Conservation (phyloP, 2,797 vertebrate genomes). For the Vireo griseus region DNA sequence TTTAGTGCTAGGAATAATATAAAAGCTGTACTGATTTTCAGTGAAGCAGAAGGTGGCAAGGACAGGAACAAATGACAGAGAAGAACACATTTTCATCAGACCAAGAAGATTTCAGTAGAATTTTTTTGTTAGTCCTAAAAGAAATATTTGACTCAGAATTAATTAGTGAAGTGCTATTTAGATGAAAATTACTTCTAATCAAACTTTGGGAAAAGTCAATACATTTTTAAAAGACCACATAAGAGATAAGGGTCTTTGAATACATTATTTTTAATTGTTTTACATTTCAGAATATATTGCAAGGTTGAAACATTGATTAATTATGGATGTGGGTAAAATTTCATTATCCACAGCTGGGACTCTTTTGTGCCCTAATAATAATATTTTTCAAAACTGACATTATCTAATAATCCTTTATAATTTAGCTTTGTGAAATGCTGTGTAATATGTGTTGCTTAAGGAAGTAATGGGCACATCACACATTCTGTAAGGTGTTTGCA, state of each 20-base stretch:
- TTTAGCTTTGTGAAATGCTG: background rate
- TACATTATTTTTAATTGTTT: conserved; percentile 51
- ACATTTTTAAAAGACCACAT: conserved; percentile 14
- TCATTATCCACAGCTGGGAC: background rate
- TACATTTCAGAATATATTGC: background rate
- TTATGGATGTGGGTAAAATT: conserved; percentile 12
- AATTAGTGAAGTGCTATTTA: background rate
- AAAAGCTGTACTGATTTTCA: background rate
- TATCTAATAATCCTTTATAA: background rate
- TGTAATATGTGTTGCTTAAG: background rate
- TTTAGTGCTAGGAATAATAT: background rate
- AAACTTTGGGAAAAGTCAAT: conserved; percentile 29
- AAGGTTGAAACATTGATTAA: conserved; percentile 35
- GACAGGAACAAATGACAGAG: background rate
- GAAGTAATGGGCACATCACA: background rate
- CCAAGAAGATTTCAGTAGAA: background rate
- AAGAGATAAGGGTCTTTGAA: conserved; percentile 16
- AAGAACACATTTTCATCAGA: background rate
- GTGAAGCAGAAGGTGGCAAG: background rate
- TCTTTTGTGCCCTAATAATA: background rate
- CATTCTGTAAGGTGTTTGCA: background rate
- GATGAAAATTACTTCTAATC: conserved; percentile 47
- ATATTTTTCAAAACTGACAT: background rate
- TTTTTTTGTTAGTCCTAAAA: background rate
- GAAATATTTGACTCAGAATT: conserved; percentile 38